Evolutionary conservation across 2,888 invertebrate species (phyloP).

Genomic region (Philereme vetulata): DNA sequence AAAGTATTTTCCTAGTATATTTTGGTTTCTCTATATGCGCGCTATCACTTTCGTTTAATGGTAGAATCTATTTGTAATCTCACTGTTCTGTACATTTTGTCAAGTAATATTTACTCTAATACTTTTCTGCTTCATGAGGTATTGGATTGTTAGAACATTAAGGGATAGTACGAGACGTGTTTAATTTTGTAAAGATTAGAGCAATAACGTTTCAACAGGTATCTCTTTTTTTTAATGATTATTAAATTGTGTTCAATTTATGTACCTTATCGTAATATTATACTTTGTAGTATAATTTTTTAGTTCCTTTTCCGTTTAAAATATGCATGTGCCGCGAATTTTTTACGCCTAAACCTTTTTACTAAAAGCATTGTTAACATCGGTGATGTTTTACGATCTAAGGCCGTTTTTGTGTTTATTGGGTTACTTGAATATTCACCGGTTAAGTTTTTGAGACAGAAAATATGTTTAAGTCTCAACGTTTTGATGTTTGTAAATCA

Average conservation of each 20-base stretch:
- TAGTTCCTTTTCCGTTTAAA: constrained; percentile 52
- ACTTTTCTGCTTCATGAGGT: constrained; percentile 82
- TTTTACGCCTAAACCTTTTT: constrained; percentile 31
- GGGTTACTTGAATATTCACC: constrained; percentile 18
- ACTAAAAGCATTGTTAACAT: constrained; percentile 25
- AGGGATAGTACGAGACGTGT: constrained; percentile 72
- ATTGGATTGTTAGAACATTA: constrained; percentile 76
- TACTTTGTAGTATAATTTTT: constrained; percentile 49
- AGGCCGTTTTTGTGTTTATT: constrained; percentile 37
- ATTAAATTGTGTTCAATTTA: constrained; percentile 58
- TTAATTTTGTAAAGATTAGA: constrained; percentile 61
- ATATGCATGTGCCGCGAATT: constrained; percentile 44
- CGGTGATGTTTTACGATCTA: constrained; percentile 24
- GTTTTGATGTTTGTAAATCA: constrained; percentile 28
- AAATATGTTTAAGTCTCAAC: constrained; percentile 29
- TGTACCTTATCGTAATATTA: constrained; percentile 58
- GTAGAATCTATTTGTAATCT: constrained; percentile 76
- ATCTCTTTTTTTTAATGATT: constrained; percentile 57
- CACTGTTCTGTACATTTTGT: constrained; percentile 70
- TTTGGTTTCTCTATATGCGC: constrained; percentile 42
- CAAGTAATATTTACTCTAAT: constrained; percentile 66
- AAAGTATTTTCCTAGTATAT: constrained; percentile 66
- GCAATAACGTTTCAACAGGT: constrained; percentile 61
- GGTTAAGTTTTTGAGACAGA: constrained; percentile 21
- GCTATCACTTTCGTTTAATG: constrained; percentile 61